A percentile compares a stretch with the other conserved stretches of the same genome.
These are phyloP conservation scores for Drosophila mayri DNA, from an alignment of 1,140 invertebrate species.

Conservation along the genomic window DNA sequence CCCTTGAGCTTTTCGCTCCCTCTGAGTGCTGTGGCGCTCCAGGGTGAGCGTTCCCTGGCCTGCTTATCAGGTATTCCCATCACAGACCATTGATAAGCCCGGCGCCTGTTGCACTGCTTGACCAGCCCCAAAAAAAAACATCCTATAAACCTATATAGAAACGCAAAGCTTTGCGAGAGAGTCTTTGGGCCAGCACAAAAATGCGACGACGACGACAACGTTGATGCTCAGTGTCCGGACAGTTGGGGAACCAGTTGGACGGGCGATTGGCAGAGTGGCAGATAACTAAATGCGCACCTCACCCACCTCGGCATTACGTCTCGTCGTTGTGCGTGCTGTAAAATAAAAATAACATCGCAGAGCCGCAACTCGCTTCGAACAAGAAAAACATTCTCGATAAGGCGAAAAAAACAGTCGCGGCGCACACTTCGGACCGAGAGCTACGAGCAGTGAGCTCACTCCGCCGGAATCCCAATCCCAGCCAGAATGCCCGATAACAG, in stretches of 20 bases:
- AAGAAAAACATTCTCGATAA: slow-evolving; percentile 65
- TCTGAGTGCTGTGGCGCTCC: background rate
- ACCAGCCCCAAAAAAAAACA: slow-evolving; percentile 11
- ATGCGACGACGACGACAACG: slow-evolving; percentile 2
- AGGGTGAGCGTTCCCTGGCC: background rate
- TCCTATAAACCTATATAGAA: slow-evolving; percentile 5
- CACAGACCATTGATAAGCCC: slow-evolving; percentile 26
- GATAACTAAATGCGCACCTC: slow-evolving; percentile 44
- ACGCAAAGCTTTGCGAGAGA: slow-evolving; percentile 33
- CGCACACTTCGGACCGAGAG: slow-evolving; percentile 36
- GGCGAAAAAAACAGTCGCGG: slow-evolving; percentile 42
- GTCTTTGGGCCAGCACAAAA: slow-evolving; percentile 19
- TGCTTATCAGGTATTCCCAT: slow-evolving; percentile 37
- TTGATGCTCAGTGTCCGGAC: slow-evolving; percentile 38
- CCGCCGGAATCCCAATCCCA: slow-evolving; percentile 18
- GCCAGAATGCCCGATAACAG: slow-evolving; percentile 79
- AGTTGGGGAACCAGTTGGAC: slow-evolving; percentile 57
- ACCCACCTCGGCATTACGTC: slow-evolving; percentile 26
- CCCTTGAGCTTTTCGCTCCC: slow-evolving; percentile 12
- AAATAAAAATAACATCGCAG: slow-evolving; percentile 58
- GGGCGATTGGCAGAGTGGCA: slow-evolving; percentile 35
- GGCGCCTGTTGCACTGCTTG: slow-evolving; percentile 35
- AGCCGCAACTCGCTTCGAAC: slow-evolving; percentile 2
- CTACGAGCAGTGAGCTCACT: slow-evolving; percentile 45
- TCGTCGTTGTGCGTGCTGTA: slow-evolving; percentile 19